Conservation (phyloP, 2,888 invertebrate species). For the Lordiphosa andalusiaca region DNA sequence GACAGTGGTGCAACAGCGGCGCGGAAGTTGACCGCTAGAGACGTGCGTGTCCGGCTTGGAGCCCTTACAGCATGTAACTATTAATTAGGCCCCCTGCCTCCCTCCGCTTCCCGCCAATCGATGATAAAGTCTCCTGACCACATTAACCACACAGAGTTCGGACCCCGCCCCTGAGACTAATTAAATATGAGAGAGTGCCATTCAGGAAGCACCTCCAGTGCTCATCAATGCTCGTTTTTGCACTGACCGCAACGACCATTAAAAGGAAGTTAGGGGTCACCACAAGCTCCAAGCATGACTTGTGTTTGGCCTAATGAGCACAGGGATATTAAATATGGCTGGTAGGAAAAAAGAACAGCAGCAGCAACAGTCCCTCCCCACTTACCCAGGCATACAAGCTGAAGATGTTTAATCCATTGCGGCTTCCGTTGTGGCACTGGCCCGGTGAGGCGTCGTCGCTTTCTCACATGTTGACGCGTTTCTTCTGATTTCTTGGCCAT, state of each 20-base stretch:
- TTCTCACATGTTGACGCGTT: slow-evolving; percentile 38
- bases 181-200: slow-evolving; percentile 1
- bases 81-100: slow-evolving; percentile 29
- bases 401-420: slow-evolving; percentile 74
- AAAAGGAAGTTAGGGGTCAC: slow-evolving; percentile 44
- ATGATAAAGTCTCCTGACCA: slow-evolving; percentile 13
- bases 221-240: slow-evolving; percentile 12
- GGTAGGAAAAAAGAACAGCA: no score
- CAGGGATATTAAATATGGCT: no score
- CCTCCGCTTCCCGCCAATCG: slow-evolving; percentile 1
- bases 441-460: slow-evolving; percentile 28
- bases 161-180: background rate
- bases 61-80: slow-evolving; percentile 34
- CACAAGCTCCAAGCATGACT: slow-evolving; percentile 23
- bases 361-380: slow-evolving; percentile 13
- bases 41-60: slow-evolving; percentile 24
- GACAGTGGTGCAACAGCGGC: slow-evolving; percentile 1
- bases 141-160: slow-evolving; percentile 8
- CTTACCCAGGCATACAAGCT: slow-evolving; percentile 70
- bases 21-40: slow-evolving; percentile 36
- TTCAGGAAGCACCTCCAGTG: slow-evolving; percentile 13
- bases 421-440: slow-evolving; percentile 31
- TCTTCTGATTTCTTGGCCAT: slow-evolving; percentile 30
- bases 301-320: slow-evolving; percentile 9
- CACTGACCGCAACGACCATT: slow-evolving; percentile 45